phyloP scores from a whole-genome alignment of 2,797 vertebrate genomes.

The Chaetodon trifasciatus region DNA sequence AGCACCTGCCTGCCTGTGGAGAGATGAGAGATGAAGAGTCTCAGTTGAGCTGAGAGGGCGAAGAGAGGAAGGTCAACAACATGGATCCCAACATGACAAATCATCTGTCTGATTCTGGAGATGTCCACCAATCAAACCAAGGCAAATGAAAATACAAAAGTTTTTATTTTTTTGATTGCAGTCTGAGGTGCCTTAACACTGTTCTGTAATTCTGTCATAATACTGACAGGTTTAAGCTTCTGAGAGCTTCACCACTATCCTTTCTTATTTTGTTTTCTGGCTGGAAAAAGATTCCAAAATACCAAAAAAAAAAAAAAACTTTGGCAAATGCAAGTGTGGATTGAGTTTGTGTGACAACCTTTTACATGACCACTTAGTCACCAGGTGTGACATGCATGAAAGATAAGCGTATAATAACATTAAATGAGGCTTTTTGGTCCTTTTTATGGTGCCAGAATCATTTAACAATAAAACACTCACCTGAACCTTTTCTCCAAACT shows the following conservation, averaged over 20 bases:
- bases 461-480: constrained; percentile 32
- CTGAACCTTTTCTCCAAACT: constrained; percentile 30
- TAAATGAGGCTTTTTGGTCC: constrained; percentile 8
- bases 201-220: background rate
- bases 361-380: constrained; percentile 22
- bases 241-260: background rate
- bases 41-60: background rate
- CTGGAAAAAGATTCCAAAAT: background rate
- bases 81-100: no score
- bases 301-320: background rate
- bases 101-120: background rate
- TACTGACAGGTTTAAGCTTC: background rate
- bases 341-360: constrained; percentile 38
- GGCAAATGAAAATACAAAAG: background rate
- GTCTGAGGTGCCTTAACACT: background rate
- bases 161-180: background rate
- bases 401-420: constrained; percentile 22
- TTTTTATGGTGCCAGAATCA: constrained; percentile 25
- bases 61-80: background rate
- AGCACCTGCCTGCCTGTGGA: background rate
- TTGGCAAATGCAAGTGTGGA: constrained; percentile 18
- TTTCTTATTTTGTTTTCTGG: background rate
- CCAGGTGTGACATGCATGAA: constrained; percentile 15
- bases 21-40: background rate
- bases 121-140: background rate